Percentiles rank a stretch among this genome's conserved stretches.
Evolutionary conservation across 2,113 vertebrate genomes (phyloP).

Genomic region (Micromys minutus): DNA sequence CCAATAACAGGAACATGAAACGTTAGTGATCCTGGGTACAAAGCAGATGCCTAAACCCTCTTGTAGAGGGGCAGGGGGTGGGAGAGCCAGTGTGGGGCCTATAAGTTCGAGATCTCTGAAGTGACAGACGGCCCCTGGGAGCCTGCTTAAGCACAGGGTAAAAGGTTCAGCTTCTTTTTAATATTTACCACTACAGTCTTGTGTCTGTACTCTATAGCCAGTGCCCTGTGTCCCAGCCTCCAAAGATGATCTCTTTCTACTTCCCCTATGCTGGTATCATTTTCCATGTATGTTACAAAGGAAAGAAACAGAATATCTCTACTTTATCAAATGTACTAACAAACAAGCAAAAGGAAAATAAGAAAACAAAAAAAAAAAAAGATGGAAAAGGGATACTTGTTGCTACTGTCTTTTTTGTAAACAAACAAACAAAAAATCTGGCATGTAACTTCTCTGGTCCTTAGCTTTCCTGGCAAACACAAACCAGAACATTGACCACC

Average conservation of each 20-base stretch:
- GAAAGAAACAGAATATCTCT: not conserved
- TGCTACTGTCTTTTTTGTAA: not conserved
- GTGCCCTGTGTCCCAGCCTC: not conserved
- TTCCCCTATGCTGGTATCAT: too few relatives aligned
- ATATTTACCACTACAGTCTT: too few relatives aligned
- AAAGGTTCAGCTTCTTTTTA: too few relatives aligned
- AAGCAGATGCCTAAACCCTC: not conserved
- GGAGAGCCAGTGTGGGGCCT: too few relatives aligned
- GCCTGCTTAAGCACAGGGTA: too few relatives aligned
- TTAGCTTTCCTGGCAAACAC: too few relatives aligned
- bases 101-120: too few relatives aligned
- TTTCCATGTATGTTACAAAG: not conserved
- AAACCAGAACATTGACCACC: too few relatives aligned
- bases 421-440: not conserved
- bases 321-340: not conserved
- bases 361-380: not conserved
- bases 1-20: not conserved
- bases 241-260: not conserved
- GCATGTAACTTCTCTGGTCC: too few relatives aligned
- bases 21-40: not conserved
- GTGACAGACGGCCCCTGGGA: too few relatives aligned
- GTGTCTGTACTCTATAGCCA: accelerated
- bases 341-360: not conserved
- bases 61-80: too few relatives aligned
- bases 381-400: not conserved